Evolutionary conservation across 2,113 vertebrate genomes (phyloP).

Genomic region (Nannospalax galili): DNA sequence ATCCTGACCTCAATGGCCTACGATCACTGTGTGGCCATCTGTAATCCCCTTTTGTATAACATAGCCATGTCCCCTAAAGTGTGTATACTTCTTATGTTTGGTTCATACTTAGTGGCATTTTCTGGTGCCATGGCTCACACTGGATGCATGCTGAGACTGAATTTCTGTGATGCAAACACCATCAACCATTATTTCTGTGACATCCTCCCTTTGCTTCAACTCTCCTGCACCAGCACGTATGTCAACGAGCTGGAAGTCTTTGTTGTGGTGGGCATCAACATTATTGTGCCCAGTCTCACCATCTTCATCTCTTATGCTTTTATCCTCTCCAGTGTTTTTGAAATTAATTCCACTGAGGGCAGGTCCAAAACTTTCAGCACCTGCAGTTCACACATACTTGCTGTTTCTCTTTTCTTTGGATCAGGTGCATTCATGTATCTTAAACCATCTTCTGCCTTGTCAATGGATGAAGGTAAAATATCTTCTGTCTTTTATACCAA

Average conservation of each 20-base stretch:
- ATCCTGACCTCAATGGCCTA: slow-evolving; percentile 54
- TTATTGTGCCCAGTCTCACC: background rate
- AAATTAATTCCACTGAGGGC: background rate
- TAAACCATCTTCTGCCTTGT: background rate
- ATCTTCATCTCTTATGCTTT: background rate
- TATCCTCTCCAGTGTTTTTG: background rate
- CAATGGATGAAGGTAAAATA: background rate
- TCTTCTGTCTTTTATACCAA: background rate
- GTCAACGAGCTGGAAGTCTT: slow-evolving; percentile 13
- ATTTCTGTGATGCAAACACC: slow-evolving; percentile 39
- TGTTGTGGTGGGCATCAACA: background rate
- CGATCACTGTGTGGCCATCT: slow-evolving; percentile 31
- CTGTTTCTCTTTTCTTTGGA: background rate
- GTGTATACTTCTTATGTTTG: background rate
- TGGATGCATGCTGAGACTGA: slow-evolving; percentile 11
- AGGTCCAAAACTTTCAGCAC: background rate
- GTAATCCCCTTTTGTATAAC: slow-evolving; percentile 52
- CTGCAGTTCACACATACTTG: background rate
- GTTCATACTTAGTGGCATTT: background rate
- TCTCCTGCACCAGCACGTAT: background rate
- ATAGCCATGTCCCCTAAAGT: background rate
- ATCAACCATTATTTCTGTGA: slow-evolving; percentile 60
- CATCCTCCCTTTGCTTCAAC: background rate
- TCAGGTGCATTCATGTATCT: background rate
- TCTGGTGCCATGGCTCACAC: background rate